phyloP scores from a whole-genome alignment of 2,797 vertebrate species.

The Betta splendens region DNA sequence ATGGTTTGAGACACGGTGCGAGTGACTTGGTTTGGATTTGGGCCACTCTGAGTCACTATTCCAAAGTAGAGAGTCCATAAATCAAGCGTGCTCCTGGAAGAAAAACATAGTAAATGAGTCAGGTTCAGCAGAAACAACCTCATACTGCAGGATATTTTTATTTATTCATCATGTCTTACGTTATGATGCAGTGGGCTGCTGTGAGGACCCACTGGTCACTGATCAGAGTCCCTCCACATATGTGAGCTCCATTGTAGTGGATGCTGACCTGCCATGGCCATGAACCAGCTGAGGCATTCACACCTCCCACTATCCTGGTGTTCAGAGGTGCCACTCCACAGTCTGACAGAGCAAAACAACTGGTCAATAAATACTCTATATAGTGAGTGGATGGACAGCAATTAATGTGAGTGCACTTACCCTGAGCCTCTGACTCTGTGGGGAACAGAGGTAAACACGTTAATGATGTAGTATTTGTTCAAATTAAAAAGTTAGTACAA shows the following conservation, averaged over 20 bases:
- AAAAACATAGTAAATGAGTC: not conserved
- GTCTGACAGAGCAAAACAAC: slow-evolving; percentile 43
- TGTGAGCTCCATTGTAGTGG: not conserved
- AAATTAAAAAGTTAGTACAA: no score
- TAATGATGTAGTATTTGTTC: no score
- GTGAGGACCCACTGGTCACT: slow-evolving; percentile 71
- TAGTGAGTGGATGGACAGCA: no score
- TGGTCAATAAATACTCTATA: no score
- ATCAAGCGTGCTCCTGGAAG: accelerated
- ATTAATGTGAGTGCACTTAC: slow-evolving; percentile 32
- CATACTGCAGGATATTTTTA: no score
- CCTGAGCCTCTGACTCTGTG: slow-evolving; percentile 56
- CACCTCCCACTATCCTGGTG: slow-evolving; percentile 66
- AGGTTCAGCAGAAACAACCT: not conserved
- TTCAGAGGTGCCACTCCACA: slow-evolving; percentile 69
- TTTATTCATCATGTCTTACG: slow-evolving; percentile 49
- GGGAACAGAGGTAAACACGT: slow-evolving; percentile 19
- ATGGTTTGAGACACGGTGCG: slow-evolving; percentile 39
- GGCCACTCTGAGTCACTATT: slow-evolving; percentile 52
- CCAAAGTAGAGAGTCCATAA: slow-evolving; percentile 69
- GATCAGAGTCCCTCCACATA: slow-evolving; percentile 77
- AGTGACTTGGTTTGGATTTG: slow-evolving; percentile 51
- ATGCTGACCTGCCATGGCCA: slow-evolving; percentile 80
- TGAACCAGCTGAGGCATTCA: slow-evolving; percentile 37
- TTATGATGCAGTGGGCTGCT: slow-evolving; percentile 65